Conservation (phyloP, 2,888 invertebrate species). For the Pseudococcus viburni region DNA sequence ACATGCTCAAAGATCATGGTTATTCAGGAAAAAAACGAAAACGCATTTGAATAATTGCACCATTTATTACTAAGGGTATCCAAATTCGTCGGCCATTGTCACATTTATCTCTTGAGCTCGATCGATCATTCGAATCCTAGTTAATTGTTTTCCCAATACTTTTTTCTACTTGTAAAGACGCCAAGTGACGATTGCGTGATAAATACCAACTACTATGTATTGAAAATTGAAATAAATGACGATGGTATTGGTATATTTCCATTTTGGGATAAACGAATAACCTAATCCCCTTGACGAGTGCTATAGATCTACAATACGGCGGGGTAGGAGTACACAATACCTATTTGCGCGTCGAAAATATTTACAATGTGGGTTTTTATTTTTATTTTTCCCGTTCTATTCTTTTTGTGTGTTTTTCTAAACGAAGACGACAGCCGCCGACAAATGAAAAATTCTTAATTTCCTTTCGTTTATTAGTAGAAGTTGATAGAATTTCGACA, state of each 20-base stretch:
- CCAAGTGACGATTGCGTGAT: neutral
- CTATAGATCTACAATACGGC: neutral
- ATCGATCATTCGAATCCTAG: neutral
- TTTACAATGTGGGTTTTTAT: neutral
- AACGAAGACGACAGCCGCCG: neutral
- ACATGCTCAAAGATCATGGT: neutral
- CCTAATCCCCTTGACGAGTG: neutral
- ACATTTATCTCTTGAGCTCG: neutral
- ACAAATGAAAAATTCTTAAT: slow-evolving; percentile 15
- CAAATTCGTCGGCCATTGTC: neutral
- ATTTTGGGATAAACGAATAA: neutral
- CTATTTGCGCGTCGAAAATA: slow-evolving; percentile 4
- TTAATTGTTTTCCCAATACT: neutral
- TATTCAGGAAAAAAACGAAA: neutral
- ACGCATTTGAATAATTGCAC: neutral
- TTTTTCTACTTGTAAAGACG: neutral
- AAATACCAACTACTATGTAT: neutral
- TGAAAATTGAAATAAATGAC: neutral
- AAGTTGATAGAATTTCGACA: neutral
- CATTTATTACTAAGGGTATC: neutral
- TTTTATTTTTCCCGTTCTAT: neutral
- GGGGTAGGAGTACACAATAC: neutral
- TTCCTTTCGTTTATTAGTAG: neutral
- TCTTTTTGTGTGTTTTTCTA: neutral
- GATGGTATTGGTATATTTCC: neutral